Base-by-base conservation (phyloP, 2,113 vertebrate genomes). In the Scopus umbretta region DNA sequence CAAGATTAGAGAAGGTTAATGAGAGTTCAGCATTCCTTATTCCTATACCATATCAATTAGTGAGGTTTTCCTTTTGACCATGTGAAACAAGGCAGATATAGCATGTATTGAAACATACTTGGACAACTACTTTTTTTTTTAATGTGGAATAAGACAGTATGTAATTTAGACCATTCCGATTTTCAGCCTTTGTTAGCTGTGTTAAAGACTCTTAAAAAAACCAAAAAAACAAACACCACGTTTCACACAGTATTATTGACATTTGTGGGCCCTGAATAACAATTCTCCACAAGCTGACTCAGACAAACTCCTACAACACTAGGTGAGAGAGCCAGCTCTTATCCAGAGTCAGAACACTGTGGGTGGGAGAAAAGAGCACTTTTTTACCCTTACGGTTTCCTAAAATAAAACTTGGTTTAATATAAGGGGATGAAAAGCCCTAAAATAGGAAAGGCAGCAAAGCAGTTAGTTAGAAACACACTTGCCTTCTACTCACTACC, bases 321-420 rank as follows among this genome's bases (percentile, higher is more conserved):
- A 72, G 40, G 43, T 59, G 73, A 93, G 68, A 79, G 56, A 75
- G 86, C 45, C 91, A 94, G 88, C 53, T 95, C 91, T 92, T 49
- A 96, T 22, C 80, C 88, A 93, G 80, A 95, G 73, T 84, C 95
- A 94, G 95, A 96, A 95, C 94, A 91, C 68, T 32, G 95, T 92
- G 76, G 95, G 94, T 87, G 94, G 80, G 34, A 94, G 66, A 96
- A 93, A 66, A 95, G 40, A 94, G 43, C 73, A 68, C 30, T 89
- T 91, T 96, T 95, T 93, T 94, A 84, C 91, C 92, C 94, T 92
- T 76, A 91, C 68, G 79, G 49, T 68, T 81, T 95, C 91, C 84
- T 79, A 94, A 94, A 95, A 95, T 96, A 97, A 95, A 94, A 68
- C 73, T 36, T 85, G 80, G 36, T 94, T 70, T 79, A 92, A 92